Conservation (phyloP, 2,888 invertebrate species). For the Lasioglossum oenotherae region DNA sequence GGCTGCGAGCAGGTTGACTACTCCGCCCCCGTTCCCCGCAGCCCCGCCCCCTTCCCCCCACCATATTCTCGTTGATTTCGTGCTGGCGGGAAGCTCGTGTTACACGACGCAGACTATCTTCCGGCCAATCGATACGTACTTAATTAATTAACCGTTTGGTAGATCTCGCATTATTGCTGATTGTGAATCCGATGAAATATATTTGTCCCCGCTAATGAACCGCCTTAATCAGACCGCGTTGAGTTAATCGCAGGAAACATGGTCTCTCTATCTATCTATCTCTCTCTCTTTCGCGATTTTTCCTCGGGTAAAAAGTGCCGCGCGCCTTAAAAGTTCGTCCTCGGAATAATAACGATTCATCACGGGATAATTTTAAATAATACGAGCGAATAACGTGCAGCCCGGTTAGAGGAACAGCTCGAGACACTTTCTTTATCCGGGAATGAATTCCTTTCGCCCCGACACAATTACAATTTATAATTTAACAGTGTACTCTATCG, state of each 20-base stretch:
- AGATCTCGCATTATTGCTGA: constrained; percentile 61
- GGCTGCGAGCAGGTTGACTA: constrained; percentile 81
- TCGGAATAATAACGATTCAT: constrained; percentile 7
- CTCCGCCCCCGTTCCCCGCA: constrained; percentile 68
- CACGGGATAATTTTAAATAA: constrained; percentile 12
- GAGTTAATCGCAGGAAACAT: neutral
- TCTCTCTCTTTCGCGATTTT: neutral
- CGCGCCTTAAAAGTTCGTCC: constrained; percentile 4
- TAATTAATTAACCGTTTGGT: constrained; percentile 79
- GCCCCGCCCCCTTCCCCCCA: constrained; percentile 60
- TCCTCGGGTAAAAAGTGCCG: neutral
- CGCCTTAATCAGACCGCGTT: constrained; percentile 17
- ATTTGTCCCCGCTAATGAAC: constrained; percentile 40
- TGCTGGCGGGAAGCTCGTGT: constrained; percentile 74
- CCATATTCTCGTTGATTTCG: constrained; percentile 65
- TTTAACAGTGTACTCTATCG: neutral
- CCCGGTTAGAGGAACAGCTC: neutral
- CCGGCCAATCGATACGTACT: constrained; percentile 80
- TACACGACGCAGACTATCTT: constrained; percentile 78
- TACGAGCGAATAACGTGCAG: neutral
- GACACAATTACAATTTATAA: constrained; percentile 9
- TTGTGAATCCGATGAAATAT: constrained; percentile 46
- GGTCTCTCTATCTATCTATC: neutral
- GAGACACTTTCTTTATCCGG: constrained; percentile 3
- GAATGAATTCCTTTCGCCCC: neutral